Conservation (phyloP, 2,888 invertebrate species). For the Cheilosia soror region DNA sequence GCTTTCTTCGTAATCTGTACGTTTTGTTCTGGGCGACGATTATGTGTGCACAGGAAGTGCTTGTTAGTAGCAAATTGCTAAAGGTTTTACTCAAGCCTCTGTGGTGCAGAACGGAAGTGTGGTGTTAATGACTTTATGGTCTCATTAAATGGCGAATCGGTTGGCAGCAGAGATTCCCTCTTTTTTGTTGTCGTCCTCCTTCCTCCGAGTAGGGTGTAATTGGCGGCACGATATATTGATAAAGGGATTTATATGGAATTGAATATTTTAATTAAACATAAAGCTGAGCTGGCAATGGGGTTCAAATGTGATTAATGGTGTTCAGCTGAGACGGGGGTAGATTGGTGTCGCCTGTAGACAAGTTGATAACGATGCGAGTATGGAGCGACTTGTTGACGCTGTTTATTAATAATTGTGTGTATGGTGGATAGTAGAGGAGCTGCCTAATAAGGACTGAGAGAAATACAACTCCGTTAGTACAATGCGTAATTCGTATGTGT, state of each 20-base stretch:
- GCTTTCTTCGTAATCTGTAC: constrained; percentile 10
- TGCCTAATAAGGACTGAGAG: neutral
- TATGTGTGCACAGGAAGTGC: constrained; percentile 57
- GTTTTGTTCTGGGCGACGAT: constrained; percentile 22
- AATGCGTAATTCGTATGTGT: no score
- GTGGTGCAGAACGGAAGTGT: constrained; percentile 50
- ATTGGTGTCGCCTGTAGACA: neutral
- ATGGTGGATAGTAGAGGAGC: neutral
- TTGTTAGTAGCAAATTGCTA: constrained; percentile 68
- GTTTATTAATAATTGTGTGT: neutral
- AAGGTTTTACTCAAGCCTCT: constrained; percentile 46
- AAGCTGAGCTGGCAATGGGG: constrained; percentile 35
- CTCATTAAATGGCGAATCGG: constrained; percentile 27
- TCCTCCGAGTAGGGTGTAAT: constrained; percentile 6
- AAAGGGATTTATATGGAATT: constrained; percentile 31
- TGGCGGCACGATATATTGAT: constrained; percentile 27
- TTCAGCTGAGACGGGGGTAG: constrained; percentile 2
- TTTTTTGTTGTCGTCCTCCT: neutral
- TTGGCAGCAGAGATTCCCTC: constrained; percentile 5
- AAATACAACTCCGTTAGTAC: neutral
- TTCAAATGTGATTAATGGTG: constrained; percentile 52
- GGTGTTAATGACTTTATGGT: constrained; percentile 65
- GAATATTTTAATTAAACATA: constrained; percentile 48
- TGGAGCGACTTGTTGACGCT: constrained; percentile 45
- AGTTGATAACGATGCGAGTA: neutral